phyloP scores from a whole-genome alignment of 2,113 vertebrate species.

The Engraulis encrasicolus region DNA sequence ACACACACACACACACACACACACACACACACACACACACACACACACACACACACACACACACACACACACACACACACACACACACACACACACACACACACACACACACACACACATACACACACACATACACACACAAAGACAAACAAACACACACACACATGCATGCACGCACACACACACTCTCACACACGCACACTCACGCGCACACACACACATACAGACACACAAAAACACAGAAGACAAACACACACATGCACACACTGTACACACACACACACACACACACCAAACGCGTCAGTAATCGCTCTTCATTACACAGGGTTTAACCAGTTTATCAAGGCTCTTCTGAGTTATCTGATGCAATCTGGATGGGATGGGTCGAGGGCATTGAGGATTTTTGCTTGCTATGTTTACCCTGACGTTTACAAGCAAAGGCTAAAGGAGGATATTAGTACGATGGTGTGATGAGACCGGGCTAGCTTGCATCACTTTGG shows the following conservation, averaged over 20 bases:
- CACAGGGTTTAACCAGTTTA: background rate
- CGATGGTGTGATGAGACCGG: no score
- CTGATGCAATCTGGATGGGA: background rate
- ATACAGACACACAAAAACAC: background rate
- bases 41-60: background rate
- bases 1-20: background rate
- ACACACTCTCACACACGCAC: background rate
- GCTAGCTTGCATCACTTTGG: no score
- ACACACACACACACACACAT: background rate
- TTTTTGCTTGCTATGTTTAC: background rate
- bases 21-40: background rate
- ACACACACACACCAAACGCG: background rate
- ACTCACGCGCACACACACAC: background rate
- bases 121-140: background rate
- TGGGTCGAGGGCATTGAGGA: background rate
- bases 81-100: background rate
- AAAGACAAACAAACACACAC: background rate
- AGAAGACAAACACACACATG: no score
- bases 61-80: background rate
- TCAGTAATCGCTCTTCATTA: background rate
- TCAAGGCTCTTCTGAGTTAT: background rate
- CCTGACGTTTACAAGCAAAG: no score
- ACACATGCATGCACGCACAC: conserved; percentile 1
- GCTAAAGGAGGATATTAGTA: no score
- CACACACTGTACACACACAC: background rate